Conservation (phyloP, 1,140 invertebrate species). For the Euschistus heros region DNA sequence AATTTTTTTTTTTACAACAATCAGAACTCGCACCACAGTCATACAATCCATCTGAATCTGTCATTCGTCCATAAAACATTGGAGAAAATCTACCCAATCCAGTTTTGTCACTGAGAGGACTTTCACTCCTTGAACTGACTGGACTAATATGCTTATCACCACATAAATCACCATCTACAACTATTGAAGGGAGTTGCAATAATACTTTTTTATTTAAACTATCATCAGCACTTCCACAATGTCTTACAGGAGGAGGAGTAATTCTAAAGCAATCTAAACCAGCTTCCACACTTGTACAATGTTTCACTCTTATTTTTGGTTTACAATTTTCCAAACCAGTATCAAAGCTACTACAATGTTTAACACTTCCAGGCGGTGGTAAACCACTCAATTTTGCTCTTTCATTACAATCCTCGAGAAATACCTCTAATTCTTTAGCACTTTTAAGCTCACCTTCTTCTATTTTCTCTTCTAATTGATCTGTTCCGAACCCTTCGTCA, state of each 20-base stretch:
- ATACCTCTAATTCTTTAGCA: slow-evolving; percentile 52
- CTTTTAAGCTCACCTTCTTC: slow-evolving; percentile 49
- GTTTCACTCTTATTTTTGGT: slow-evolving; percentile 25
- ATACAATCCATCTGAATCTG: slow-evolving; percentile 63
- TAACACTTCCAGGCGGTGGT: slow-evolving; percentile 19
- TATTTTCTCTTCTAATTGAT: slow-evolving; percentile 51
- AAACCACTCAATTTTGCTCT: slow-evolving; percentile 30
- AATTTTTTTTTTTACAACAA: slow-evolving; percentile 30
- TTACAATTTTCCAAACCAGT: slow-evolving; percentile 24
- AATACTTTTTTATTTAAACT: slow-evolving; percentile 40
- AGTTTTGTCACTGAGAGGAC: slow-evolving; percentile 58
- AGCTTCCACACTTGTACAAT: slow-evolving; percentile 27
- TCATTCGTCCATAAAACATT: slow-evolving; percentile 54
- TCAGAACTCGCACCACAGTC: slow-evolving; percentile 65
- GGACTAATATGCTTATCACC: slow-evolving; percentile 39
- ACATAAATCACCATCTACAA: slow-evolving; percentile 44
- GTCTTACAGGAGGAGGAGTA: slow-evolving; percentile 33
- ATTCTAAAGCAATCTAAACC: slow-evolving; percentile 28
- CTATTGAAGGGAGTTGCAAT: slow-evolving; percentile 48
- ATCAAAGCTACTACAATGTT: slow-evolving; percentile 28
- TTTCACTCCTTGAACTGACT: slow-evolving; percentile 63
- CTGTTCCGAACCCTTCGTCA: slow-evolving; percentile 34
- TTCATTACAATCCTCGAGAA: slow-evolving; percentile 39
- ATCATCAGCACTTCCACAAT: slow-evolving; percentile 36
- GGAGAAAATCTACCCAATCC: slow-evolving; percentile 52